Evolutionary conservation across 2,113 vertebrate species (phyloP).

Genomic region (Herpetotheres cachinnans): DNA sequence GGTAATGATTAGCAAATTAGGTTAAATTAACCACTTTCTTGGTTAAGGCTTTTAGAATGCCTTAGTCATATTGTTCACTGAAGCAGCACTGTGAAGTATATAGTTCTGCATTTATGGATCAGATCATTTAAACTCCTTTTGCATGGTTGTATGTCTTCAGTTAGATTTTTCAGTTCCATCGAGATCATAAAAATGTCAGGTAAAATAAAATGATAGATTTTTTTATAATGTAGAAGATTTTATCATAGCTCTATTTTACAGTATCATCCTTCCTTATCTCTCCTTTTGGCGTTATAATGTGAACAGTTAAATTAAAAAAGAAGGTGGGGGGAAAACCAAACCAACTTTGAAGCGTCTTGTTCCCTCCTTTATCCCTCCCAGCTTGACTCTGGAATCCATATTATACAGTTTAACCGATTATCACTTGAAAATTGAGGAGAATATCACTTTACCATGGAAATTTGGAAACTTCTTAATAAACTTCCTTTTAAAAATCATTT

Average conservation of each 20-base stretch:
- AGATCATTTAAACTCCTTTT: not conserved
- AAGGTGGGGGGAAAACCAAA: fast-evolving
- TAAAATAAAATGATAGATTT: not conserved
- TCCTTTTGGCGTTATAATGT: not conserved
- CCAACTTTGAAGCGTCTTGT: not conserved
- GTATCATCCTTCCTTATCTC: not conserved
- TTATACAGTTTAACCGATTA: not conserved
- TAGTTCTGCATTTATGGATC: not conserved
- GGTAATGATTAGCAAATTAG: not conserved
- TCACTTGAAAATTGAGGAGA: not conserved
- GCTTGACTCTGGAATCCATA: not conserved
- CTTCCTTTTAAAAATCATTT: not conserved
- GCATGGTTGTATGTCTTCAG: not conserved
- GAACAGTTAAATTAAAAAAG: not conserved
- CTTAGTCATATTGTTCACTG: not conserved
- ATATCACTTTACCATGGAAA: not conserved
- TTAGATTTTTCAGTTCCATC: not conserved
- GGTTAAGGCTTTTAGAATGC: not conserved
- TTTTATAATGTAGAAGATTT: not conserved
- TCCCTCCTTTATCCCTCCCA: not conserved
- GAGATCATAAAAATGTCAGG: not conserved
- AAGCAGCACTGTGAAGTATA: not conserved
- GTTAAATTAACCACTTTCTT: not conserved
- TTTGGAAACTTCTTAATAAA: not conserved
- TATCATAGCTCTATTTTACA: not conserved